A percentile compares a stretch with the other conserved stretches of the same genome.
phyloP scores from a whole-genome alignment of 2,888 invertebrate genomes.

The Dicyrtoma fusca region DNA sequence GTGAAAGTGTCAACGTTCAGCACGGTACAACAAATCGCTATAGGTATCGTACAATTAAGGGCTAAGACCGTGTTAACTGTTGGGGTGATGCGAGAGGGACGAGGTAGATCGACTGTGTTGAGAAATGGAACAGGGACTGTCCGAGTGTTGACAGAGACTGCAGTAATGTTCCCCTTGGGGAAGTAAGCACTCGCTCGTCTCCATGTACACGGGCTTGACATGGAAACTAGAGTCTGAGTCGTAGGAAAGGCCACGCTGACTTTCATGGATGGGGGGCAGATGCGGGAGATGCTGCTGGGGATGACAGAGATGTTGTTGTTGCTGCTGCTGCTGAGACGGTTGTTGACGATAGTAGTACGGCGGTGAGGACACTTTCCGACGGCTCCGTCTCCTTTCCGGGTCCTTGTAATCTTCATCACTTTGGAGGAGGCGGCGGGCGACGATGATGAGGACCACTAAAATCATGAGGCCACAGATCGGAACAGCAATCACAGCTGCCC shows the following conservation, averaged over 20 bases:
- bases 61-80: too few species aligned
- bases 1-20: too few species aligned
- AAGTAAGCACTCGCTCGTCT: conserved; percentile 34
- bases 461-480: conserved; percentile 49
- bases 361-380: conserved; percentile 27
- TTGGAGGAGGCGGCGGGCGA: conserved; percentile 42
- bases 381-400: conserved; percentile 26
- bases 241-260: conserved; percentile 1
- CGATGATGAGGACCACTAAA: conserved; percentile 44
- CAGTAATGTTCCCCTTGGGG: conserved; percentile 10
- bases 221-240: not conserved
- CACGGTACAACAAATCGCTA: too few species aligned
- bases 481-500: conserved; percentile 47
- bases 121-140: conserved; percentile 24
- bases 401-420: conserved; percentile 45
- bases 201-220: conserved; percentile 37
- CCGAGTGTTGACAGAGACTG: conserved; percentile 9
- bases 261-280: conserved; percentile 5
- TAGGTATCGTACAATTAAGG: too few species aligned
- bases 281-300: not conserved
- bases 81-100: conserved; percentile 11
- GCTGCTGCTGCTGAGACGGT: conserved; percentile 1
- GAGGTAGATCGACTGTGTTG: conserved; percentile 5
- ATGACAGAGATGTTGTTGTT: not conserved
- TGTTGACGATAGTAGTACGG: not conserved